Base-by-base conservation (phyloP, 1,140 invertebrate species). In the Scaptomyza pallida region DNA sequence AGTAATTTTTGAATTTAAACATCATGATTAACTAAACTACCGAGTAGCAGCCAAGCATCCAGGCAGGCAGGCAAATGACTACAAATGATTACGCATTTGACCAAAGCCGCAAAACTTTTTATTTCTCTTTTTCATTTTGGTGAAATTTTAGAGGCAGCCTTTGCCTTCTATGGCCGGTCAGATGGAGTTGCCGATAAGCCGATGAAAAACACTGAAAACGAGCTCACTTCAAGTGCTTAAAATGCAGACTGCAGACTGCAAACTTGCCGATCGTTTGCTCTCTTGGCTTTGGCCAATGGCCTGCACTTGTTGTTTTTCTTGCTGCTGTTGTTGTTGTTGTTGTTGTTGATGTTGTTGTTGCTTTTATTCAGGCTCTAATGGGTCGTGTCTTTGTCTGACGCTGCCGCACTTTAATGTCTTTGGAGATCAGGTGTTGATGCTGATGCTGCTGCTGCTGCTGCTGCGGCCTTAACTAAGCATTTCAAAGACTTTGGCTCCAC, bases 1-100 rank as follows among this genome's bases (percentile, higher is more conserved):
- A 85, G 81, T 88, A 88, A 88, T 85, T 88, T 85, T 75, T 75
- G 61, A 77, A 71, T 67, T 86, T 85, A 88, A 85, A 85, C 78
- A 85, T 85, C 61, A 88, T 85, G 75, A 77, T 85, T 86, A 85
- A 77, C 62, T 70, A 64, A 86, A 85, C 77, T 70, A 76, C 77
- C 68, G 54, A 74, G 61, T 60, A 19, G 71, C 65, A 70, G 59
- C 56, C 37, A 35, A 37, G 8, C 12, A 21, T 21, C 54, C 64
- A 37, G 63, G 37, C 70, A 64, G 67, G 54, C 78, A 77, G 78
- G 68, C 78, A 82, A 82, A 78, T 77, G 81, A 64, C 82, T 78
- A 74, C 81, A 80, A 80, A 76, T 73, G 77, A 86, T 85, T 85
- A 85, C 80, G 81, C 81, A 77, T 63, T 62, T 75, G 45, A 55